Evolutionary conservation across 2,888 invertebrate genomes (phyloP), one percentile per base, ranked within the genome.

Genomic region (Sinohyriopsis cumingii): DNA sequence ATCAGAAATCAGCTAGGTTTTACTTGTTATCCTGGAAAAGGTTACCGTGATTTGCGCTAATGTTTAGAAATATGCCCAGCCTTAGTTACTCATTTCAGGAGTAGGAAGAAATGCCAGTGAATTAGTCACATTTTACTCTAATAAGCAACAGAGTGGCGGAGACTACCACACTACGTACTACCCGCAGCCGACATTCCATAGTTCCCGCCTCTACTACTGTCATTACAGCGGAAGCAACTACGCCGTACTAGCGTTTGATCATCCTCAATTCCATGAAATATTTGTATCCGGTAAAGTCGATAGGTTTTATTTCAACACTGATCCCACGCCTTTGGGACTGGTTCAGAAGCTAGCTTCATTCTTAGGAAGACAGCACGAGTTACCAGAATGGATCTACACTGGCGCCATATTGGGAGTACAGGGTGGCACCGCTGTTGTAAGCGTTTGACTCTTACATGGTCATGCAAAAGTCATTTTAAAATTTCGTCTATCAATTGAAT

Each of bases 91-190:
- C 55, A 55, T 61, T 69, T 2, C 65, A 87, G 87, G 87, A 64
- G 86, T 87, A n/a, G 87, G 87, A 0, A 72, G 87, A 25, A 83
- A 88, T 77, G 84, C 82, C 62, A 80, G 81, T 28, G 76, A 81
- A 59, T 76, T 83, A n/a, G 72, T 81, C 9, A 86, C 86, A 12
- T 86, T 82, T 64, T 71, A 78, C n/a, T 81, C 82, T 4, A 84
- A 86, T 72, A 71, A 68, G 19, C 63, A 75, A 45, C 65, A 55
- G 5, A 72, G 72, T 2, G 80, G 78, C 20, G 86, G 86, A 0
- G 84, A 85, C 65, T 85, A 84, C 72, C 79, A 85, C 74, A 86
- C 84, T 22, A 85, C 86, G 0, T 86, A 87, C 68, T 86, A 82
- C 71, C 86, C 86, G 3, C 86, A 86, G 72, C 82, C 87, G 19